These are phyloP conservation scores for Adelphocoris suturalis DNA, from an alignment of 2,888 invertebrate species.

Conservation along the genomic window DNA sequence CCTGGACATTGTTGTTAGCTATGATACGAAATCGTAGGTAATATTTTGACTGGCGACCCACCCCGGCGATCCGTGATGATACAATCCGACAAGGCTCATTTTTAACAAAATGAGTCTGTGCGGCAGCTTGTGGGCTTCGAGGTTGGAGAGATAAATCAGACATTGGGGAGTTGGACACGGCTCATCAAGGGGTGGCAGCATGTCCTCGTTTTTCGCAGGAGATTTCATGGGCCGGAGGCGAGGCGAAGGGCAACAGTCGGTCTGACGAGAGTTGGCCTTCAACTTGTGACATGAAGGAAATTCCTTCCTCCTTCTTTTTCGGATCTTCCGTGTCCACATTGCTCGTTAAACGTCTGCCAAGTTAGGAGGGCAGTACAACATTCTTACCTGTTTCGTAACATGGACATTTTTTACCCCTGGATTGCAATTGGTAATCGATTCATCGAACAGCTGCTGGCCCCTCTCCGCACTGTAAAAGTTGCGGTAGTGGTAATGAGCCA, in stretches of 20 bases:
- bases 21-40: conserved; percentile 3
- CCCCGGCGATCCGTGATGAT: neutral
- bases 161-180: conserved; percentile 56
- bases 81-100: conserved; percentile 39
- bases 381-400: too few species aligned
- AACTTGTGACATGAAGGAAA: conserved; percentile 29
- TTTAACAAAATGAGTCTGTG: conserved; percentile 3
- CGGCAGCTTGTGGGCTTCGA: neutral
- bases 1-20: too few species aligned
- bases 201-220: conserved; percentile 56
- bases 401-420: too few species aligned
- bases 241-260: conserved; percentile 48
- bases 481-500: too few species aligned
- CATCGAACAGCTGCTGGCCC: too few species aligned
- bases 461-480: too few species aligned
- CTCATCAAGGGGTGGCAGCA: conserved; percentile 45
- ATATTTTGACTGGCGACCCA: neutral
- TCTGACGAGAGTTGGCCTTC: conserved; percentile 7
- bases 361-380: neutral
- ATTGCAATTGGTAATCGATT: too few species aligned
- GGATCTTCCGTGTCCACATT: neutral
- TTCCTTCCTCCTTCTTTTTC: neutral
- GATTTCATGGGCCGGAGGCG: conserved; percentile 55
- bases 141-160: conserved; percentile 51
- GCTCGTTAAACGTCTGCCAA: neutral